Conservation (phyloP, 2,888 invertebrate species). For the Eudasyphora cyanicolor region DNA sequence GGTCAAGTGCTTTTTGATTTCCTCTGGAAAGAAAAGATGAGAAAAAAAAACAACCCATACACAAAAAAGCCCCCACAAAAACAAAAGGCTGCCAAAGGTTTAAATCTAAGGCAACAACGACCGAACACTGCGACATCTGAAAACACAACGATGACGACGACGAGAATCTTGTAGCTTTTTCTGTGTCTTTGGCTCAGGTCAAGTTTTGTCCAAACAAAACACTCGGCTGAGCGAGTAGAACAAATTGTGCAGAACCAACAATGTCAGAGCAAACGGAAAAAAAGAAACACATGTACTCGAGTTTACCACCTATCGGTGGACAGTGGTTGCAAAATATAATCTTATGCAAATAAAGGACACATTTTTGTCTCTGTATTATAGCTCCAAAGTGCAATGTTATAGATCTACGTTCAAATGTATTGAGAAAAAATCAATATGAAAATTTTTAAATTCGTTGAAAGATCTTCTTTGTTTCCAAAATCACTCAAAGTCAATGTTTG, state of each 20-base stretch:
- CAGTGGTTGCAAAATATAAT: neutral
- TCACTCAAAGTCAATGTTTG: too few species aligned
- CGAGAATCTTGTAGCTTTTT: neutral
- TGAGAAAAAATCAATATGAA: too few species aligned
- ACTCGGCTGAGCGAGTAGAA: neutral
- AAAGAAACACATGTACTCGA: neutral
- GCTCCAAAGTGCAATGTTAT: too few species aligned
- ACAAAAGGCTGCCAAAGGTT: neutral
- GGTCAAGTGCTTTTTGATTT: conserved; percentile 63
- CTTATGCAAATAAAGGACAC: neutral
- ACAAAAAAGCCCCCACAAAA: neutral
- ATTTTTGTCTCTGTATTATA: too few species aligned
- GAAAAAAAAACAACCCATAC: conserved; percentile 24
- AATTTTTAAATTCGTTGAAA: too few species aligned
- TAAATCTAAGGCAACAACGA: neutral
- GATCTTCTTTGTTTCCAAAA: too few species aligned
- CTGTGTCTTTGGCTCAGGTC: conserved; percentile 49
- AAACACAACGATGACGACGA: neutral
- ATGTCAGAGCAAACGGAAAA: neutral
- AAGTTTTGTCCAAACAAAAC: conserved; percentile 56
- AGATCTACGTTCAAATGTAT: too few species aligned
- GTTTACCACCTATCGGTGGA: neutral
- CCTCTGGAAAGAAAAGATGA: conserved; percentile 46
- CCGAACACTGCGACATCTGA: conserved; percentile 17
- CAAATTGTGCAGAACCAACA: conserved; percentile 26